phyloP scores from a whole-genome alignment of 2,113 vertebrate genomes.

The Hirundichthys speculiger region DNA sequence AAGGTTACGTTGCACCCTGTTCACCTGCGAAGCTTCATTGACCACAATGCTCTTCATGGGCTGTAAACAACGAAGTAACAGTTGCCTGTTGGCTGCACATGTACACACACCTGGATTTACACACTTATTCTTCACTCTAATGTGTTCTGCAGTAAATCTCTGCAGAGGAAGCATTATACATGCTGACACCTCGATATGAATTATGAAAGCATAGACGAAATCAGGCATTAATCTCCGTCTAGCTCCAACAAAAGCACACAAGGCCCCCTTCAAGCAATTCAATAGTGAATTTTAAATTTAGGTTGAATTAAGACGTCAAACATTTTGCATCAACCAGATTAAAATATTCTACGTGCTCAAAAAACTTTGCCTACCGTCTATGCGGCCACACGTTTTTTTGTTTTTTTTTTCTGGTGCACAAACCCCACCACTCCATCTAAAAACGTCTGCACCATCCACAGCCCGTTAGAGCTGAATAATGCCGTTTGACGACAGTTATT shows the following conservation, averaged over 20 bases:
- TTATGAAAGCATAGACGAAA: constrained; percentile 61
- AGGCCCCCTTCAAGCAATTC: constrained; percentile 50
- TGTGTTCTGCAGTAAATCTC: constrained; percentile 54
- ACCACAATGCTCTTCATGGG: constrained; percentile 68
- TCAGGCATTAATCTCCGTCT: constrained; percentile 54
- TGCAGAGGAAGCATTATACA: constrained; percentile 27
- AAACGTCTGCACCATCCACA: constrained; percentile 7
- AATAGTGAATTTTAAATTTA: constrained; percentile 50
- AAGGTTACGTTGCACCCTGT: constrained; percentile 68
- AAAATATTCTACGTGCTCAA: constrained; percentile 37
- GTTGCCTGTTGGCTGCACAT: constrained; percentile 38
- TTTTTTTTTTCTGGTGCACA: constrained; percentile 16
- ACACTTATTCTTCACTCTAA: constrained; percentile 48
- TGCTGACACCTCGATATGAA: constrained; percentile 62
- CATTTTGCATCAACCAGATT: constrained; percentile 53
- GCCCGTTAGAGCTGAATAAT: constrained; percentile 59
- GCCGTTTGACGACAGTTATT: constrained; percentile 55
- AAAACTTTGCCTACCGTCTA: constrained; percentile 32
- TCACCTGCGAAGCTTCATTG: constrained; percentile 73
- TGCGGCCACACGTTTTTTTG: constrained; percentile 29
- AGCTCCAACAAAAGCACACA: constrained; percentile 53
- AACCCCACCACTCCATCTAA: constrained; percentile 4
- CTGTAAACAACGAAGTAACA: constrained; percentile 66
- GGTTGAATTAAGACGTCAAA: constrained; percentile 64
- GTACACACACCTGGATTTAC: constrained; percentile 32